Evolutionary conservation across 2,113 vertebrate species (phyloP).

Genomic region (Notechis scutatus): DNA sequence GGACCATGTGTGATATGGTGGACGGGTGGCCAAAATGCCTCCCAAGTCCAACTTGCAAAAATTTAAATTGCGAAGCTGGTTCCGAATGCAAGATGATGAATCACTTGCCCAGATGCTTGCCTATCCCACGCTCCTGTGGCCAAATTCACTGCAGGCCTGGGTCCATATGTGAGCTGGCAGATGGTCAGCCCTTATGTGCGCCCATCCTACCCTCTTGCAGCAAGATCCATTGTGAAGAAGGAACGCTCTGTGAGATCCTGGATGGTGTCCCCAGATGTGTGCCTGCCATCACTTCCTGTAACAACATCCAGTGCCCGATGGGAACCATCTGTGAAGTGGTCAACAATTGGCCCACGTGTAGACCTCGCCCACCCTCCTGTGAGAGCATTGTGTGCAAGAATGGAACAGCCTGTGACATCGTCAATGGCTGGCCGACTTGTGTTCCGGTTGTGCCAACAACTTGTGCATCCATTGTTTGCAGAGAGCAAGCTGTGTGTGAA

Average conservation of each 20-base stretch:
- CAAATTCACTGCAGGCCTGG: background rate
- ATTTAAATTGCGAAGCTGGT: background rate
- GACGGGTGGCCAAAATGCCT: background rate
- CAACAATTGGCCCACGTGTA: background rate
- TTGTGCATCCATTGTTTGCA: background rate
- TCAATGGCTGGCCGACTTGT: background rate
- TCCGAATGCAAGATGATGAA: background rate
- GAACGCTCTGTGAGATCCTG: background rate
- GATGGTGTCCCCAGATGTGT: background rate
- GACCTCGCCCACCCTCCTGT: background rate
- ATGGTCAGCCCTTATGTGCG: background rate
- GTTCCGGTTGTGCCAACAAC: background rate
- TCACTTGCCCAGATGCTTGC: background rate
- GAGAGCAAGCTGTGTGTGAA: background rate
- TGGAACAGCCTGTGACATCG: background rate
- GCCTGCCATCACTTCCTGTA: background rate
- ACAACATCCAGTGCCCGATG: background rate
- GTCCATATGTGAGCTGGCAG: background rate
- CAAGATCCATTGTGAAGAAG: background rate
- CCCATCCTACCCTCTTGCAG: background rate
- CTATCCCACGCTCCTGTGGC: background rate
- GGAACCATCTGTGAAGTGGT: background rate
- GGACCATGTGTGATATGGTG: background rate
- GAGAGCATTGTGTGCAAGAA: background rate
- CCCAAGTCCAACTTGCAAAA: background rate